Base-by-base conservation (phyloP, 1,140 invertebrate species). In the Ceratosolen solmsi region DNA sequence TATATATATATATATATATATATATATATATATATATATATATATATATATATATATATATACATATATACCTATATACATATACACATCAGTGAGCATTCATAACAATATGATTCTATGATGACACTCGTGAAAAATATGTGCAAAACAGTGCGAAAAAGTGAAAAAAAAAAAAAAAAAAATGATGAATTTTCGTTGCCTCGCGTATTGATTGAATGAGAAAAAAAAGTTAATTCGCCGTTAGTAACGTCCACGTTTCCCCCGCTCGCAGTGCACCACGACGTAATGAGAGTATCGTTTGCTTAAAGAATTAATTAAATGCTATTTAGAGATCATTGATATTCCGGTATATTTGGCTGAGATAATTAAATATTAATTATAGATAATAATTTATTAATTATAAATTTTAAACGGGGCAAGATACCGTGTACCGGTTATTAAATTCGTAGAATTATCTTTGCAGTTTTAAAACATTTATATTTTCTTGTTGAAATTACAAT, bases 301-400 rank as follows among this genome's bases (percentile, higher is more conserved):
- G 36, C 54, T 72, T 46, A 49, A 63, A 36, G 41, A 72, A 68
- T 73, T 54, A 63, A 80, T 80, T 80, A 80, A 73, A 71, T 49
- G 63, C 73, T 80, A 73, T 73, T 51, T 33, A 72, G 54, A 58
- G 51, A 70, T 79, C 51, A 71, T 79, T 58, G 70, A 46, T 79
- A 79, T 63, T 54, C 77, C 27, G 68, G 36, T 27, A 78, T 54
- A 46, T 41, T 58, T 30, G 36, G n/a, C 0, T 58, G 17, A 2
- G 27, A n/a, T 72, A 79, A 79, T 79, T 72, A 58, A 27, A 9
- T 68, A 78, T 78, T 78, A 70, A 41, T 30, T n/a, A 46, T 41
- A 27, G 33, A 36, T n/a, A 15, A 46, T 7, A 13, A 5, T 46
- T 46, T 46, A 7, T 46, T 13, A 46, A 46, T 46, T 46, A 46